A percentile compares a stretch with the other conserved stretches of the same genome.
Evolutionary conservation across 2,797 vertebrate species (phyloP).

Genomic region (Lepus oiostolus): DNA sequence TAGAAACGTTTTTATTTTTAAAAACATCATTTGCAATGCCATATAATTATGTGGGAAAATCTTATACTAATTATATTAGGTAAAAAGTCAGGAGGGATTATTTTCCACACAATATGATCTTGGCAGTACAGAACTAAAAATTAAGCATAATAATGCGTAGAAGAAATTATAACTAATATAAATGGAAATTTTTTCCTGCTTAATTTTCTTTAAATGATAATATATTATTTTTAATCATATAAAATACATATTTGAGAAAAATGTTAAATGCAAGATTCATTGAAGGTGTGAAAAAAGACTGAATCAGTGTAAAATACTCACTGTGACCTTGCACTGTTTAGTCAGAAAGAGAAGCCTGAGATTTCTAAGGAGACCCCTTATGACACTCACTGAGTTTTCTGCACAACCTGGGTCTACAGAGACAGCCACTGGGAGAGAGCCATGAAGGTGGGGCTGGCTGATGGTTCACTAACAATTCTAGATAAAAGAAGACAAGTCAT

Average conservation of each 20-base stretch:
- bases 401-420: background rate
- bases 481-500: background rate
- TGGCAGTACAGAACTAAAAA: background rate
- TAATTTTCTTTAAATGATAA: slow-evolving; percentile 27
- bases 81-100: background rate
- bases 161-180: background rate
- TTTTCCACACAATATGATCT: slow-evolving; percentile 34
- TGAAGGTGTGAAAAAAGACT: background rate
- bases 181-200: background rate
- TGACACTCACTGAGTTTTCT: background rate
- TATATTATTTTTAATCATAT: background rate
- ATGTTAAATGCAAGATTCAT: background rate
- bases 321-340: background rate
- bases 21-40: background rate
- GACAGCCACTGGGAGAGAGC: background rate
- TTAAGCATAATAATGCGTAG: background rate
- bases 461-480: background rate
- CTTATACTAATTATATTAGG: background rate
- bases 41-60: background rate
- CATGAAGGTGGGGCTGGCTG: background rate
- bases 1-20: background rate
- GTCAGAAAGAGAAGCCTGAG: background rate
- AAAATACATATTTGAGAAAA: background rate
- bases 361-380: background rate
- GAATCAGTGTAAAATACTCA: background rate